Base-by-base conservation (phyloP, 2,888 invertebrate genomes). In the Conops quadrifasciatus region DNA sequence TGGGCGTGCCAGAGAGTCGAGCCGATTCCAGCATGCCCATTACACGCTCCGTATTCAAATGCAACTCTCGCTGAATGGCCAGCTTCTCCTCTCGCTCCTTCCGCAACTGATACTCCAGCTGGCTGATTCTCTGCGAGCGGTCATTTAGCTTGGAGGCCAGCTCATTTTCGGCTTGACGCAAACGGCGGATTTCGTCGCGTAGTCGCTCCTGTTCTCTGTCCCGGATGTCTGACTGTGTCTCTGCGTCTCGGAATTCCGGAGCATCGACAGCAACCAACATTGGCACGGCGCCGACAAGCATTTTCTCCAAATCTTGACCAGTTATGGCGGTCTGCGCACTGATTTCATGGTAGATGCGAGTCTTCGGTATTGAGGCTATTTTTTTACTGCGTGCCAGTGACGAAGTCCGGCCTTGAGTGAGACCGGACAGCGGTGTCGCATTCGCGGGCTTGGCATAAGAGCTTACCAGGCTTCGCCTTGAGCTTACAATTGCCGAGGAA, bases 341-440 rank as follows among this genome's bases (percentile, higher is more conserved):
- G 47, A 89, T 92, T 85, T 95, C 95, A 77, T 94, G 94, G 83
- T 93, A 94, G 76, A 95, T 94, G 79, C 90, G 88, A 0, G 92
- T 91, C 81, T 89, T 89, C 45, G 87, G 84, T 70, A 83, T 81
- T 64, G 75, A 70, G 4, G 53, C 51, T n/a, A 2, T 80, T 78
- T 15, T 78, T 78, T 62, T 86, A 84, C 73, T 83, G 69, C 74
- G 70, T 16, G 71, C 36, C 16, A 73, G 71, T 13, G 73, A 66
- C 11, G 70, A 67, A 36, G 19, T 51, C 9, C 56, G 21, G 63
- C 75, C 47, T 0, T 73, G 63, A 19, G 73, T 70, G 19, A 73
- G 72, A 3, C 73, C 66, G 16, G 72, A 63, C 11, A 74, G 51
- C 62, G 65, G 51, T 15, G 56, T 26, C 63, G 30, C 21, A 19